Percentiles rank a stretch among this genome's conserved stretches.
Evolutionary conservation across 2,113 vertebrate species (phyloP).

Genomic region (Riparia riparia): DNA sequence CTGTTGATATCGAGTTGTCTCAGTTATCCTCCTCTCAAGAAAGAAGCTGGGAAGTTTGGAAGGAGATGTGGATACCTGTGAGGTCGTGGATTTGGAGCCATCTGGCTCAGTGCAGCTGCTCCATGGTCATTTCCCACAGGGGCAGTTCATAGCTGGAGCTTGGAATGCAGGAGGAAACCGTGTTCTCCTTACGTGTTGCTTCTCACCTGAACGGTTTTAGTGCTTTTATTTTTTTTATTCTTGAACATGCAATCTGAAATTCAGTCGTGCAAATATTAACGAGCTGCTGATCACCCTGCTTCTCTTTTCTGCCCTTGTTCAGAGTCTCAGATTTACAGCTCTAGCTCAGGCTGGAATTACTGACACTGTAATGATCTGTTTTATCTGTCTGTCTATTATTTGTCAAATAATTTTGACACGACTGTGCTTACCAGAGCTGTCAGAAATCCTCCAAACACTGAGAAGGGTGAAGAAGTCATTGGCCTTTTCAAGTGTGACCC

Average conservation of each 20-base stretch:
- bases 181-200: neutral
- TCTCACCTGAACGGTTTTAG: conserved; percentile 46
- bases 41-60: neutral
- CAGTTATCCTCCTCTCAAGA: neutral
- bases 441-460: conserved; percentile 27
- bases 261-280: conserved; percentile 1
- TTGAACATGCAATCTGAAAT: conserved; percentile 49
- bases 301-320: conserved; percentile 44
- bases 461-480: neutral
- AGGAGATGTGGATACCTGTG: neutral
- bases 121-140: neutral
- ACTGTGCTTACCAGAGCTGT: conserved; percentile 40
- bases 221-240: conserved; percentile 1
- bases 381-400: conserved; percentile 30
- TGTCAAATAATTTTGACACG: conserved; percentile 32
- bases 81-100: accelerated
- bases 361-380: conserved; percentile 27
- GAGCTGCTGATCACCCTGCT: conserved; percentile 29
- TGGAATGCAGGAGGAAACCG: neutral
- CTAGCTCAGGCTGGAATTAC: conserved; percentile 20
- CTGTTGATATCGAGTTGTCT: neutral
- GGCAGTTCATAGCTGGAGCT: neutral
- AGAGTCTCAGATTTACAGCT: conserved; percentile 32
- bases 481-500: neutral
- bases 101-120: neutral